These are phyloP conservation scores for Luffia ferchaultella DNA, from an alignment of 2,888 invertebrate species.

Conservation along the genomic window DNA sequence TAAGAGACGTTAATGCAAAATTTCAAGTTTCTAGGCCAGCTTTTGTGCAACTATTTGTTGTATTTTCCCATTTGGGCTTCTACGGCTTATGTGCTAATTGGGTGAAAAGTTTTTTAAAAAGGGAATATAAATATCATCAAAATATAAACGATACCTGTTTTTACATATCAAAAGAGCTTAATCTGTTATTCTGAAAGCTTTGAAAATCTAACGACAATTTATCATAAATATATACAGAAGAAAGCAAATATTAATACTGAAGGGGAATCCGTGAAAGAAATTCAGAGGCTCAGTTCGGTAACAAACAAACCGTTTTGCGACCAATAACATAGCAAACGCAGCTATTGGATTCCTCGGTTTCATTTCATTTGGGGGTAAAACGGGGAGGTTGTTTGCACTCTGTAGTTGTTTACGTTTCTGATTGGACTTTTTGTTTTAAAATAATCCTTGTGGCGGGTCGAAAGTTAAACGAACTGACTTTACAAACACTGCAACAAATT, in stretches of 20 bases:
- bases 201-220: background rate
- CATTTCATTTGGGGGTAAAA: constrained; percentile 17
- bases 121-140: too few relatives aligned
- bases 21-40: too few relatives aligned
- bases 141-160: too few relatives aligned
- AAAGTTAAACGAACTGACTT: background rate
- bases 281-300: background rate
- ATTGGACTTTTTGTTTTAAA: background rate
- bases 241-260: background rate
- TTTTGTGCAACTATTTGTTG: too few relatives aligned
- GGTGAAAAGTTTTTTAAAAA: too few relatives aligned
- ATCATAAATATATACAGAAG: background rate
- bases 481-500: background rate
- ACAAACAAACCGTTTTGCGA: constrained; percentile 7
- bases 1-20: too few relatives aligned
- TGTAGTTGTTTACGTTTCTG: background rate
- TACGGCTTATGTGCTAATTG: too few relatives aligned
- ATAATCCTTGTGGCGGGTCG: background rate
- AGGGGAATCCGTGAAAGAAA: background rate
- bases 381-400: background rate
- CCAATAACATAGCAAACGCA: constrained; percentile 31
- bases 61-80: too few relatives aligned
- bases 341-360: constrained; percentile 30
- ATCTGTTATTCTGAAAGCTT: too few relatives aligned
- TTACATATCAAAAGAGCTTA: too few relatives aligned